Conservation (phyloP, 2,113 vertebrate genomes). For the Leptocoma aspasia region DNA sequence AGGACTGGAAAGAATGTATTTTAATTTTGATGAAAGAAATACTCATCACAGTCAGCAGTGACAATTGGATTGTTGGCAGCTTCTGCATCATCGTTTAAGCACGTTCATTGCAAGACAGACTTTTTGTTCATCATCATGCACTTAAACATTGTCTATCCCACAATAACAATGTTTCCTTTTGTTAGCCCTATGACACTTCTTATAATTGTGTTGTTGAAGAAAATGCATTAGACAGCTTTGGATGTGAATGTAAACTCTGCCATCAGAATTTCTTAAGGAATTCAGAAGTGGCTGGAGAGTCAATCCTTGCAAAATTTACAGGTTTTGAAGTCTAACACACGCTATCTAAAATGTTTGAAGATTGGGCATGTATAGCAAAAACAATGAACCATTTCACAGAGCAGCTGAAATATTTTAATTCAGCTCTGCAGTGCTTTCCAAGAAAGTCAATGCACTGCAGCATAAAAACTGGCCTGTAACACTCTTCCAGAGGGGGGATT, state of each 20-base stretch:
- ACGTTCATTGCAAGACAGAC: background rate
- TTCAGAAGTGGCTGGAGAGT: background rate
- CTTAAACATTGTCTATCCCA: background rate
- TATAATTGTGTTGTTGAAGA: background rate
- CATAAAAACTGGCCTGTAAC: constrained; percentile 48
- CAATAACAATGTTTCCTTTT: background rate
- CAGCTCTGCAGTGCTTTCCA: constrained; percentile 58
- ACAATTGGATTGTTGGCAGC: constrained; percentile 1
- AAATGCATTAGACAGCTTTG: background rate
- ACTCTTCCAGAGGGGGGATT: constrained; percentile 47
- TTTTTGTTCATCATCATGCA: background rate
- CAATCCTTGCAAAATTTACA: background rate
- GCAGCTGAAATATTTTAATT: constrained; percentile 60
- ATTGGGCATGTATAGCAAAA: background rate
- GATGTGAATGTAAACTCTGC: background rate
- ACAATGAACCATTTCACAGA: constrained; percentile 35
- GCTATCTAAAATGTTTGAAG: background rate
- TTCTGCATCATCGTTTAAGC: background rate
- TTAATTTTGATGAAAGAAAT: constrained; percentile 20
- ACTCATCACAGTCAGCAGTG: background rate
- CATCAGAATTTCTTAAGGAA: background rate
- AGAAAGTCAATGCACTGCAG: constrained; percentile 65
- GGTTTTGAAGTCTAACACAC: background rate
- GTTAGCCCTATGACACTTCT: background rate
- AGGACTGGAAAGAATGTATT: background rate